These are phyloP conservation scores for Nycteola revayana DNA, from an alignment of 2,888 invertebrate species.

Conservation along the genomic window DNA sequence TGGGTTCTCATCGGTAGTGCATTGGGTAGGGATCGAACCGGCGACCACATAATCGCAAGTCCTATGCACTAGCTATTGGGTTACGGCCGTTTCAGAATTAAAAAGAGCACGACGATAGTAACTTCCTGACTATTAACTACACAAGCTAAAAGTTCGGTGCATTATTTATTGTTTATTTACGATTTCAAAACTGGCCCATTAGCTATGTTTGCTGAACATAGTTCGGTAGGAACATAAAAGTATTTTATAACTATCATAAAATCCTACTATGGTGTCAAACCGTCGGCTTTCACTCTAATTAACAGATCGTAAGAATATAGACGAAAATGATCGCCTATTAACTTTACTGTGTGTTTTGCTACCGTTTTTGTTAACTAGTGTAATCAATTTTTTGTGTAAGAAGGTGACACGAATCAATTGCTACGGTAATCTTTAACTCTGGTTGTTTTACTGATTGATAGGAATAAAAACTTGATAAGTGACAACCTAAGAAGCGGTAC, in stretches of 20 bases:
- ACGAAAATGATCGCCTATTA: conserved; percentile 33
- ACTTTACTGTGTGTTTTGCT: conserved; percentile 8
- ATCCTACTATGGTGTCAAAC: conserved; percentile 53
- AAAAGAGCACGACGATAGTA: too few species aligned
- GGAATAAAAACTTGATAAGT: too few species aligned
- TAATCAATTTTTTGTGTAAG: conserved; percentile 10
- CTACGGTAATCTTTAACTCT: too few species aligned
- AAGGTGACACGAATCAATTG: background rate
- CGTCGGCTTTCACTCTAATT: conserved; percentile 70
- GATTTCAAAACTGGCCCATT: conserved; percentile 22
- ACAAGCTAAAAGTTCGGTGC: conserved; percentile 11
- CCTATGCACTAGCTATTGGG: too few species aligned
- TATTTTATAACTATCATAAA: conserved; percentile 62
- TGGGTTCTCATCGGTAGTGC: too few species aligned
- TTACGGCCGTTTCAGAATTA: too few species aligned
- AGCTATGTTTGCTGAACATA: conserved; percentile 34
- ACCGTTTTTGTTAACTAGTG: conserved; percentile 6
- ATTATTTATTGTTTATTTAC: conserved; percentile 23
- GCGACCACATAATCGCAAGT: too few species aligned
- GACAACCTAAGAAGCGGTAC: too few species aligned
- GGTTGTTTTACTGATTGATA: too few species aligned
- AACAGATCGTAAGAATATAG: conserved; percentile 56
- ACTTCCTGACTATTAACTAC: too few species aligned
- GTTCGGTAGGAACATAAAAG: conserved; percentile 32
- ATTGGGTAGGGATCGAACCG: too few species aligned